Base-by-base conservation (phyloP, 2,888 invertebrate genomes). In the Nephrotoma flavescens region DNA sequence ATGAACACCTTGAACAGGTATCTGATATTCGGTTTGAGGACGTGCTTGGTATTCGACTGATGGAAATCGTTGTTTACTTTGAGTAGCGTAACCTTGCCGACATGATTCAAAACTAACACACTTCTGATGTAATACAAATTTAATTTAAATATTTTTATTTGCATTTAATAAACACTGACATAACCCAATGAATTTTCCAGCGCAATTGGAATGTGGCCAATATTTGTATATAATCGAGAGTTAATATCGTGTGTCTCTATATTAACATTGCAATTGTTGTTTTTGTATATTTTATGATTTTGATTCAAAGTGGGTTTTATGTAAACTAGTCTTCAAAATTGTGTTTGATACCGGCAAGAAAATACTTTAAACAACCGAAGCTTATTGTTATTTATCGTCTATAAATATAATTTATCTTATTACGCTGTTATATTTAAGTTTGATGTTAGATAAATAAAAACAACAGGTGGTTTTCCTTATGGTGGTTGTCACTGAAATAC, bases 1-100 rank as follows among this genome's bases (percentile, higher is more conserved):
- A 88, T 87, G 87, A 85, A 57, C 11, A 41, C 83, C 45, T 86
- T 87, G 87, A 88, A 88, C 87, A 87, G 88, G 87, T 87, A 88
- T 87, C 85, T 87, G 87, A 88, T 44, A 86, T 83, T 87, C 45
- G 86, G 87, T 87, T 87, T 87, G 87, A 87, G 88, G 88, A 31
- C 71, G 71, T 71, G 11, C 71, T 71, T 71, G 71, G 71, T 11
- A 86, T 85, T 86, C 87, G 47, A 15, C 15, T 15, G 52, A 47
- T 86, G 41, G 6, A 52, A 71, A 71, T 31, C 71, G 71, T n/a
- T 11, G 71, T 31, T 71, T 71, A 9, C 31, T 71, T 71, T 71
- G 71, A 42, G n/a, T 57, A 83, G 52, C 86, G 87, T 86, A 87
- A 87, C 87, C 87, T 87, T 86, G 86, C 87, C 83, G 87, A 87